A percentile compares a stretch with the other conserved stretches of the same genome.
Conservation (phyloP, 2,113 vertebrate genomes). For the Eclectus roratus region DNA sequence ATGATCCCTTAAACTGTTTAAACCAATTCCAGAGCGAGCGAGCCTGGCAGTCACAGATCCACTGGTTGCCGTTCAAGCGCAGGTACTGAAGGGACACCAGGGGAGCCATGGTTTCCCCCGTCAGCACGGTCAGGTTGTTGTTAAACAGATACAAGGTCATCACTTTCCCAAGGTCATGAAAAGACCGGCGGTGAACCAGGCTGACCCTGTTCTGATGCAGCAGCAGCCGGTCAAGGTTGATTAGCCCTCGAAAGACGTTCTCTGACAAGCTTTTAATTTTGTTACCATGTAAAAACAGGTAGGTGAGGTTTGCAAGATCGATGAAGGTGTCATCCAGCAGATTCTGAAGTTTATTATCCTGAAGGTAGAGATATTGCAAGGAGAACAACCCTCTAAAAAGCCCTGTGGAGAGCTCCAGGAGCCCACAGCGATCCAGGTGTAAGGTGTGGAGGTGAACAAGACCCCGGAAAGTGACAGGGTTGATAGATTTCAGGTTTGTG, state of each 20-base stretch:
- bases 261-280: constrained; percentile 91
- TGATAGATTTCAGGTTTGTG: constrained; percentile 86
- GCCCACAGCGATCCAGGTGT: constrained; percentile 92
- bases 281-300: constrained; percentile 96
- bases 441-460: constrained; percentile 91
- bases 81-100: constrained; percentile 91
- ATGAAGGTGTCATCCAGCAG: constrained; percentile 91
- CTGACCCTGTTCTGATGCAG: constrained; percentile 92
- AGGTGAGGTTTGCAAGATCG: constrained; percentile 95
- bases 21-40: constrained; percentile 97
- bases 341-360: constrained; percentile 90
- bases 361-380: constrained; percentile 95
- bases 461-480: constrained; percentile 88
- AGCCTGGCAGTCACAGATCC: constrained; percentile 96
- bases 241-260: constrained; percentile 88
- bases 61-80: constrained; percentile 94
- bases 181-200: constrained; percentile 84
- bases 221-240: constrained; percentile 91
- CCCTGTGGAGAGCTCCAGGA: constrained; percentile 87
- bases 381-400: constrained; percentile 91
- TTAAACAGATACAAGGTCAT: constrained; percentile 94
- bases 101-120: constrained; percentile 87
- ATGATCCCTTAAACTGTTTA: constrained; percentile 94
- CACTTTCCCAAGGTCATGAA: constrained; percentile 90
- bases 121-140: constrained; percentile 91